Evolutionary conservation across 2,797 vertebrate genomes (phyloP).

Genomic region (Harpagifer antarcticus): DNA sequence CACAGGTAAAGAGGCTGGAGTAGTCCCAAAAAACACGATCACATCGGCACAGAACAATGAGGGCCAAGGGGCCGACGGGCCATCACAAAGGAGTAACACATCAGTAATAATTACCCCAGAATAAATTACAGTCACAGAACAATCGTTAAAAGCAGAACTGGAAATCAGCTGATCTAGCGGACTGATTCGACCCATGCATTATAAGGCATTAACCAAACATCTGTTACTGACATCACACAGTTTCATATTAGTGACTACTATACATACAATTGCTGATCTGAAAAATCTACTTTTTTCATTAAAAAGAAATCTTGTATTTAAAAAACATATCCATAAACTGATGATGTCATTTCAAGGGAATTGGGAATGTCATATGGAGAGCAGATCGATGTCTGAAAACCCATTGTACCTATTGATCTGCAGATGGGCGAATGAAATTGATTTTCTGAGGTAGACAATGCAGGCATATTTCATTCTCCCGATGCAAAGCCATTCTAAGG

Average conservation of each 20-base stretch:
- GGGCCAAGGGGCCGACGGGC: conserved; percentile 21
- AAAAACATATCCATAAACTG: conserved; percentile 62
- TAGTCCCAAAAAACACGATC: conserved; percentile 63
- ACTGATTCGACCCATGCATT: conserved; percentile 85
- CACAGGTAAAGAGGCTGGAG: conserved; percentile 69
- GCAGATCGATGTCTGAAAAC: conserved; percentile 80
- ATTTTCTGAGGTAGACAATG: conserved; percentile 91
- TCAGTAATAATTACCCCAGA: conserved; percentile 78
- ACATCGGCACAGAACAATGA: conserved; percentile 66
- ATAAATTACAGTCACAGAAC: conserved; percentile 88
- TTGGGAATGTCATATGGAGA: conserved; percentile 71
- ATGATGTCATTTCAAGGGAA: conserved; percentile 73
- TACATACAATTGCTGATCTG: conserved; percentile 81
- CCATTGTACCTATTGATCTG: conserved; percentile 88
- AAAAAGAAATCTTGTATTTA: conserved; percentile 47
- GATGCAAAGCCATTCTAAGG: conserved; percentile 77
- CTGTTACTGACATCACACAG: conserved; percentile 83
- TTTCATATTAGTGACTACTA: conserved; percentile 80
- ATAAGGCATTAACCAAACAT: conserved; percentile 86
- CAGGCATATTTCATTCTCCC: conserved; percentile 85
- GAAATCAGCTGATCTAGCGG: conserved; percentile 71
- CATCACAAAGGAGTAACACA: conserved; percentile 70
- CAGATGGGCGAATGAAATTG: conserved; percentile 83
- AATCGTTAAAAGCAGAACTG: conserved; percentile 79
- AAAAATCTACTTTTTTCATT: conserved; percentile 59